phyloP scores from a whole-genome alignment of 2,888 invertebrate genomes.

The Altica lythri region DNA sequence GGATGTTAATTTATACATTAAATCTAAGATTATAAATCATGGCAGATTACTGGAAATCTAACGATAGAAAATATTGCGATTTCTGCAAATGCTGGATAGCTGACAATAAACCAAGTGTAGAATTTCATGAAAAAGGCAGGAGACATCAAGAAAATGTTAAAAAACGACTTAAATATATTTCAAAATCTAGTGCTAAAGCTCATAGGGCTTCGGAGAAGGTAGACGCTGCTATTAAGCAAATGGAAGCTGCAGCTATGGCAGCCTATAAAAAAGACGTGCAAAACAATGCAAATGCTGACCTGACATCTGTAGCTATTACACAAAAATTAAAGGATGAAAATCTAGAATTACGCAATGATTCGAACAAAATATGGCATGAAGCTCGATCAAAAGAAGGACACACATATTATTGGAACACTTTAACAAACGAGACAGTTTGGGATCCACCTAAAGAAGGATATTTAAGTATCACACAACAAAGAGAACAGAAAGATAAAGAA shows the following conservation, averaged over 20 bases:
- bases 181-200: constrained; percentile 80
- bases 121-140: constrained; percentile 93
- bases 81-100: constrained; percentile 99
- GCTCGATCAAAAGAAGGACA: constrained; percentile 75
- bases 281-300: constrained; percentile 62
- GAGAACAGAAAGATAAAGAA: constrained; percentile 59
- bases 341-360: constrained; percentile 48
- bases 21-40: constrained; percentile 64
- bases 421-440: constrained; percentile 82
- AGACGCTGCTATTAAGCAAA: constrained; percentile 79
- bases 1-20: too few species aligned
- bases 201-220: constrained; percentile 78
- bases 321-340: constrained; percentile 49
- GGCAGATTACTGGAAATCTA: constrained; percentile 97
- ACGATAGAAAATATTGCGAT: constrained; percentile 93
- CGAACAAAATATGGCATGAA: constrained; percentile 74
- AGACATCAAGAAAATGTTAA: constrained; percentile 91
- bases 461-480: constrained; percentile 69
- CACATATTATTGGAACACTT: constrained; percentile 85
- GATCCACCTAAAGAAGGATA: constrained; percentile 75
- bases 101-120: constrained; percentile 94
- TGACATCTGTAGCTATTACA: constrained; percentile 62
- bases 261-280: constrained; percentile 86
- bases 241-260: constrained; percentile 89
- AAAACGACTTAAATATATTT: constrained; percentile 81